Base-by-base conservation (phyloP, 2,888 invertebrate genomes). In the Molorchus minor region DNA sequence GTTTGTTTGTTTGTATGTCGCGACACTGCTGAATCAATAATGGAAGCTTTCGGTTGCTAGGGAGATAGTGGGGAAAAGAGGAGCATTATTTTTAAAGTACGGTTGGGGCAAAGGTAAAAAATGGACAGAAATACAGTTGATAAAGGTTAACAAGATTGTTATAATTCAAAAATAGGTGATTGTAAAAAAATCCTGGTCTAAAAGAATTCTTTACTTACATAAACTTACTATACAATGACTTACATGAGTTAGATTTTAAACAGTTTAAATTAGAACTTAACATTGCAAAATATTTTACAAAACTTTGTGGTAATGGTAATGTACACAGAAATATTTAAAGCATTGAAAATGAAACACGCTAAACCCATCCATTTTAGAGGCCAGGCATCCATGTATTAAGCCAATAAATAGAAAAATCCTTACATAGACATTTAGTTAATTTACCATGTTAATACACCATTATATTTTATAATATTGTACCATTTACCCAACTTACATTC, bases 191-290 rank as follows among this genome's bases (percentile, higher is more conserved):
- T 40, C 52, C 21, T 20, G 13, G 19, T 38, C 45, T 61, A 62
- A 59, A 67, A 69, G 57, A 62, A 61, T 65, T 64, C 71, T 33
- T 72, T 71, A 68, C 65, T 72, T 71, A 71, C 70, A 71, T 69
- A 72, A 74, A 71, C 64, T 71, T 70, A 70, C 71, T 73, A 71
- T 74, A 72, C 70, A 71, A 65, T 65, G 57, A 70, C 59, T 64
- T 63, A 59, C 19, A 41, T 12, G 16, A 52, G 41, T 29, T 52
- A 41, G 52, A 41, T 41, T 41, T 30, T 41, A 41, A 52, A 52
- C 49, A 29, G 52, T 52, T 41, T 52, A 58, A 44, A 56, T 41
- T n/a, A n/a, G n/a, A n/a, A n/a, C n/a, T n/a, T 46, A 61, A 53
- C 17, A 44, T 59, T 38, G 41, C 16, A 49, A 56, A 56, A 60